Evolutionary conservation across 2,888 invertebrate genomes (phyloP).

Genomic region (Eilema caniola): DNA sequence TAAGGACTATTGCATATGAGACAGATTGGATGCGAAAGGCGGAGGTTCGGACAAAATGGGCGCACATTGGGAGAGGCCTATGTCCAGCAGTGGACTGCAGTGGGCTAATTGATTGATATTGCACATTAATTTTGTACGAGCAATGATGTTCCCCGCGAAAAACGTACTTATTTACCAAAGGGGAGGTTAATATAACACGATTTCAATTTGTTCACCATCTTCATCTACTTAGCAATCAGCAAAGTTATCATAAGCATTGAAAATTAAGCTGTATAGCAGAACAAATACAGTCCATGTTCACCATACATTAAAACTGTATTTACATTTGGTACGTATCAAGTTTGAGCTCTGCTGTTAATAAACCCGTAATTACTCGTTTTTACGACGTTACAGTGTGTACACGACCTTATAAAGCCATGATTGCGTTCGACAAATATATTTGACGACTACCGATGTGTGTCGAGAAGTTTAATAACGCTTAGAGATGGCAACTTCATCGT

Average conservation of each 20-base stretch:
- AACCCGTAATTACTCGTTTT: conserved; percentile 36
- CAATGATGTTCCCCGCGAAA: neutral
- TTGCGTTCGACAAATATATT: conserved; percentile 39
- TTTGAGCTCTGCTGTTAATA: conserved; percentile 28
- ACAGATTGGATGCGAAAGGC: no score
- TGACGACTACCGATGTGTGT: conserved; percentile 26
- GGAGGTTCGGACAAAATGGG: no score
- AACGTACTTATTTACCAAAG: neutral
- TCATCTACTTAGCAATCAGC: neutral
- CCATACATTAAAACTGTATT: neutral
- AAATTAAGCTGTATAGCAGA: neutral
- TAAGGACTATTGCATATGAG: no score
- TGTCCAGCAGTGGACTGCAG: no score
- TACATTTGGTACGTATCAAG: neutral
- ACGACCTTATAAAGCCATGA: conserved; percentile 31
- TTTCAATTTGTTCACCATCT: neutral
- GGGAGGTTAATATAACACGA: neutral
- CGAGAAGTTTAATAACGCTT: conserved; percentile 18
- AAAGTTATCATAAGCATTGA: neutral
- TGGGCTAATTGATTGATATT: no score
- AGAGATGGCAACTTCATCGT: conserved; percentile 15
- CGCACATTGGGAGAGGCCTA: no score
- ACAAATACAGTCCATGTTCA: conserved; percentile 6
- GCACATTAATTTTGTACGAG: neutral
- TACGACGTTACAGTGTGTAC: conserved; percentile 33